Percentiles rank a stretch among this genome's conserved stretches.
phyloP scores from a whole-genome alignment of 1,140 invertebrate genomes.

The Macrocentrus cingulum region DNA sequence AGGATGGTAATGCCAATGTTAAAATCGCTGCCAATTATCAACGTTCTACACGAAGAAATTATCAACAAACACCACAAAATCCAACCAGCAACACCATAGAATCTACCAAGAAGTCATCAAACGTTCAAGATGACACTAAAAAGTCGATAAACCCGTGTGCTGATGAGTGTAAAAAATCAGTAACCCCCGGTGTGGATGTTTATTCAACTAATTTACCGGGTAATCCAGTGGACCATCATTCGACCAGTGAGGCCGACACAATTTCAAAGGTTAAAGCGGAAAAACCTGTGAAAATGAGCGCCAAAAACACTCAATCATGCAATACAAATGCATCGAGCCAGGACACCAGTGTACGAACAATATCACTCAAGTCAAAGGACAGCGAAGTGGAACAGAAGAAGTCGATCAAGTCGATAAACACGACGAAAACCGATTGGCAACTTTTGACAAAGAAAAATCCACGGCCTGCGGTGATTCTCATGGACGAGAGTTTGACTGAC shows the following conservation, averaged over 20 bases:
- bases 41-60: conserved; percentile 34
- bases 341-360: background rate
- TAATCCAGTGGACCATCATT: too few relatives aligned
- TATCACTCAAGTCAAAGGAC: conserved; percentile 7
- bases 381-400: conserved; percentile 3
- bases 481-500: conserved; percentile 59
- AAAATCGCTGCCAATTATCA: conserved; percentile 33
- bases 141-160: background rate
- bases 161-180: background rate
- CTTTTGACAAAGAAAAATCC: conserved; percentile 30
- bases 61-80: conserved; percentile 31
- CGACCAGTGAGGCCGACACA: conserved; percentile 9
- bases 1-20: conserved; percentile 31
- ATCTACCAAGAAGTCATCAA: conserved; percentile 9
- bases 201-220: too few relatives aligned
- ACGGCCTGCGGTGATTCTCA: conserved; percentile 65
- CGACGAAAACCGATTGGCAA: conserved; percentile 24
- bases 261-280: conserved; percentile 11
- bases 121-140: conserved; percentile 2
- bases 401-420: conserved; percentile 22
- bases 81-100: conserved; percentile 8
- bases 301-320: background rate
- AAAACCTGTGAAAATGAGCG: conserved; percentile 3
- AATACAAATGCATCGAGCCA: background rate
- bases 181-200: too few relatives aligned